Evolutionary conservation across 2,888 invertebrate species (phyloP), one percentile per base, ranked within the genome.

Genomic region (Brenthis ino): DNA sequence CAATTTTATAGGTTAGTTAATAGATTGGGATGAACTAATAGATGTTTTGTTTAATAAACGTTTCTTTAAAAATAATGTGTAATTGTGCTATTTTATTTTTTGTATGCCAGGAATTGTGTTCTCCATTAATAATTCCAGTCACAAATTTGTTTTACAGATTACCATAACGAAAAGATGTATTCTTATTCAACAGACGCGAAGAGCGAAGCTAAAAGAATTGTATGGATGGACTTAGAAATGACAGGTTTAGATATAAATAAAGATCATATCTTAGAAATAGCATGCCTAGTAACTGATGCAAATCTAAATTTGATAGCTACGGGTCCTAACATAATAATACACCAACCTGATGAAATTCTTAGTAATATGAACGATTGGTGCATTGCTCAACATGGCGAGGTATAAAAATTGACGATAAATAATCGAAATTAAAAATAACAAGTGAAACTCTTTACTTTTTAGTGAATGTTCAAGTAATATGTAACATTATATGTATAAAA

Each of bases 141-240:
- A 43, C 37, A 43, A 8, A 43, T 16, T 47, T 47, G 51, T 13
- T 56, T 71, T 67, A 20, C 65, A 71, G 72, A 57, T 24, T 58
- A 14, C 47, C 28, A 54, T 56, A 28, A 67, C 8, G 60, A 57
- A 53, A 74, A 60, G 51, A 74, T 72, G 77, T 70, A 67, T 28
- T 58, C 58, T 16, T 50, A 50, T 54, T 56, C 60, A 16, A 56
- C 16, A 66, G 55, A n/a, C 75, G 74, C 77, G 78, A 67, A 67
- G 28, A 73, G 64, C 67, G 79, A 79, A 53, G 84, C 85, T 0
- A 90, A 89, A 66, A 81, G 86, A 50, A 91, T 97, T 73, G 95
- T 96, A 14, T 97, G 97, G 97, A 89, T 96, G 55, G 96, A 97
- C 78, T 84, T 96, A 77, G 97, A 97, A 95, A 97, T 99, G 98